Conservation (phyloP, 2,888 invertebrate species). For the Trisateles emortualis region DNA sequence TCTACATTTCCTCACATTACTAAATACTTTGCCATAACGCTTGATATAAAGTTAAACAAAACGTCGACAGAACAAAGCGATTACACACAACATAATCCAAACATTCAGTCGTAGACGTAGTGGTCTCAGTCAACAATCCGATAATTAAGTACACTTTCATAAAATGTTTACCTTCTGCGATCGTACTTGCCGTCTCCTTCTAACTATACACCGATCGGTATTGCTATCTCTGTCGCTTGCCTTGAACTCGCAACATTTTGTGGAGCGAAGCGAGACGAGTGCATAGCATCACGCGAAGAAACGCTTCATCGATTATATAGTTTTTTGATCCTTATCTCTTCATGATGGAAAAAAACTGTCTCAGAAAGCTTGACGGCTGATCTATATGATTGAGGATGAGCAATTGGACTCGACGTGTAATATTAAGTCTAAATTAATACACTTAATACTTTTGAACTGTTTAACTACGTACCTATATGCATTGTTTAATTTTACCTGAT, state of each 20-base stretch:
- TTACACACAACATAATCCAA: conserved; percentile 29
- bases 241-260: conserved; percentile 51
- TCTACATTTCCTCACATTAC: neutral
- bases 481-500: too few relatives aligned
- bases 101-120: conserved; percentile 22
- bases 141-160: conserved; percentile 50
- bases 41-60: neutral
- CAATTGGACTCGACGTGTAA: too few relatives aligned
- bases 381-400: conserved; percentile 20
- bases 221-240: conserved; percentile 17
- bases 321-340: conserved; percentile 43
- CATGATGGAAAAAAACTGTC: conserved; percentile 40
- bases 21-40: too few relatives aligned
- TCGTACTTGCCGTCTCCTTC: conserved; percentile 11
- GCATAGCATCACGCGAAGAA: conserved; percentile 45
- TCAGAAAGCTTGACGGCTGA: conserved; percentile 41
- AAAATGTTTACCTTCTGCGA: conserved; percentile 45
- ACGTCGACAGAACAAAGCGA: conserved; percentile 8
- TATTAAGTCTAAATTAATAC: too few relatives aligned
- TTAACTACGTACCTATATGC: too few relatives aligned
- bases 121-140: conserved; percentile 25
- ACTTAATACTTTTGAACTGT: too few relatives aligned
- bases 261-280: conserved; percentile 36
- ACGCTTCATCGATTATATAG: conserved; percentile 41
- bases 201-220: conserved; percentile 8